Conservation (phyloP, 2,888 invertebrate species). For the Carcina quercana region DNA sequence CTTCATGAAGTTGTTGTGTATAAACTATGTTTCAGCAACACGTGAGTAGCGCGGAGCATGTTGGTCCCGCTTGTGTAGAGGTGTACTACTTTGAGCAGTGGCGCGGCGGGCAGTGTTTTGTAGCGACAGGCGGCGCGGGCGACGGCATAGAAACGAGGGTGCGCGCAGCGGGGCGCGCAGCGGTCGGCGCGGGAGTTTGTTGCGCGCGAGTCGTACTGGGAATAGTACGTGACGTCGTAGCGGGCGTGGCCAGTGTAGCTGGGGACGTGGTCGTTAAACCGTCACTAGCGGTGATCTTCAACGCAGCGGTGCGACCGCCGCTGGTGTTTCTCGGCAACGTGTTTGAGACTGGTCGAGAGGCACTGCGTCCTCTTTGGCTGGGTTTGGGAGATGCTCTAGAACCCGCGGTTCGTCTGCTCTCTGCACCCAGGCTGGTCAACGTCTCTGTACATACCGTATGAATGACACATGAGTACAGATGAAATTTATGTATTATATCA, state of each 20-base stretch:
- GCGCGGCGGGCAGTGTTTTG: conserved; percentile 35
- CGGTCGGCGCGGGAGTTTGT: conserved; percentile 25
- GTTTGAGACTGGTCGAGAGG: conserved; percentile 75
- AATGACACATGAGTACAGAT: too few relatives aligned
- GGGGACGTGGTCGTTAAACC: conserved; percentile 83
- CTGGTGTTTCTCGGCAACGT: conserved; percentile 78
- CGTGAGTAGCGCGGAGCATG: too few relatives aligned
- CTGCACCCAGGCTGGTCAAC: conserved; percentile 30
- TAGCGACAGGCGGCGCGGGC: conserved; percentile 15
- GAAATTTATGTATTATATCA: too few relatives aligned
- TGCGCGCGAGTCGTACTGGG: conserved; percentile 27
- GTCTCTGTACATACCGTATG: too few relatives aligned
- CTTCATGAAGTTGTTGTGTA: too few relatives aligned
- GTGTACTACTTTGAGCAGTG: conserved; percentile 16
- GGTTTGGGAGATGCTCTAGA: conserved; percentile 29
- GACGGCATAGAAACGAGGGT: conserved; percentile 18
- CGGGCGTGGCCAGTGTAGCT: not conserved
- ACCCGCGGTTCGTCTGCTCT: conserved; percentile 32
- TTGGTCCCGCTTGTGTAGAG: conserved; percentile 24
- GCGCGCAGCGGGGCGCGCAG: conserved; percentile 46
- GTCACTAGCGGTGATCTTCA: conserved; percentile 78
- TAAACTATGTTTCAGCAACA: too few relatives aligned
- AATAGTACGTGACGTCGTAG: not conserved
- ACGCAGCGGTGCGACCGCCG: conserved; percentile 79
- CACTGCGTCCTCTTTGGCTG: conserved; percentile 46